phyloP scores from a whole-genome alignment of 2,797 vertebrate species.

The Pseudomugil tenellus region DNA sequence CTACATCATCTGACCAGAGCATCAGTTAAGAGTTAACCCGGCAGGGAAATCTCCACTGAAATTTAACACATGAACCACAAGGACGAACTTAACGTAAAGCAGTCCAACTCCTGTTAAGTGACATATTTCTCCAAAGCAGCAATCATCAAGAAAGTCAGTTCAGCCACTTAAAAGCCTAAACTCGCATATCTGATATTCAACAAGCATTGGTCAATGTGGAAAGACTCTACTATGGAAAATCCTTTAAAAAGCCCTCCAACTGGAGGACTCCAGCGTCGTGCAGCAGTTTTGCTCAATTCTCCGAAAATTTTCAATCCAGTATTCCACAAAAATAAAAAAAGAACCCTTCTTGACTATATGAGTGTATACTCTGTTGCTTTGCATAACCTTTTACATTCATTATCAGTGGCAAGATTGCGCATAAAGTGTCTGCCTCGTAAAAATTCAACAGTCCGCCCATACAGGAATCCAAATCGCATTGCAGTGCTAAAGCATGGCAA shows the following conservation, averaged over 20 bases:
- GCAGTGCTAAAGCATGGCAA: conserved; percentile 42
- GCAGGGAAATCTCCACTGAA: conserved; percentile 9
- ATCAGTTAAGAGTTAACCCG: conserved; percentile 7
- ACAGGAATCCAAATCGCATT: conserved; percentile 32
- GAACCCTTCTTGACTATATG: conserved; percentile 32
- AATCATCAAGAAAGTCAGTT: conserved; percentile 3
- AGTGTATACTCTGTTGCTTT: conserved; percentile 34
- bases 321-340: conserved; percentile 41
- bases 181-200: conserved; percentile 12
- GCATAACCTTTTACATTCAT: conserved; percentile 79
- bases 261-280: conserved; percentile 8
- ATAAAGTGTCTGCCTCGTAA: conserved; percentile 54
- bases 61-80: conserved; percentile 7
- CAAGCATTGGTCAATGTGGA: conserved; percentile 17
- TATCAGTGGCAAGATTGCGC: conserved; percentile 58
- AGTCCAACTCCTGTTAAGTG: conserved; percentile 12
- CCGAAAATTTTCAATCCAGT: conserved; percentile 25
- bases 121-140: conserved; percentile 23
- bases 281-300: conserved; percentile 32
- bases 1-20: conserved; percentile 14
- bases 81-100: conserved; percentile 21
- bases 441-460: conserved; percentile 46
- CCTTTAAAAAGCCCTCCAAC: conserved; percentile 37
- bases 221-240: conserved; percentile 29
- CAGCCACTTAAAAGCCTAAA: not conserved